A percentile compares a stretch with the other conserved stretches of the same genome.
phyloP scores from a whole-genome alignment of 2,797 vertebrate species.

The Sarcoramphus papa region DNA sequence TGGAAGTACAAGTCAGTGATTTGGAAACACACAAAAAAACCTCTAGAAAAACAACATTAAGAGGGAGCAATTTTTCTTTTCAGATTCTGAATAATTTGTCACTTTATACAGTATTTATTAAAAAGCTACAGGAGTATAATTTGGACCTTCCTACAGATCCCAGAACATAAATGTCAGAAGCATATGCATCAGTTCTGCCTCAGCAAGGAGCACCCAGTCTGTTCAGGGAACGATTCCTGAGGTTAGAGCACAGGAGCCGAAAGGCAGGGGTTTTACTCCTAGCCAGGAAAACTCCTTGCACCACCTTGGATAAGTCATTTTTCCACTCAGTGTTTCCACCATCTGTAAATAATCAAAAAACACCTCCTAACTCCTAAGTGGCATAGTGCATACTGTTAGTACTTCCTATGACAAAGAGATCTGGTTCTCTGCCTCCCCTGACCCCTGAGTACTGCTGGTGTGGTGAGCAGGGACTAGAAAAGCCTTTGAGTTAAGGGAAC shows the following conservation, averaged over 20 bases:
- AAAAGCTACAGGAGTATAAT: background rate
- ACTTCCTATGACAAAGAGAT: background rate
- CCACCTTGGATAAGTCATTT: background rate
- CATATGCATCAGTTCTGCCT: background rate
- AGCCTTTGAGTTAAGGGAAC: background rate
- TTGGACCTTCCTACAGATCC: background rate
- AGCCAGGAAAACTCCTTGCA: background rate
- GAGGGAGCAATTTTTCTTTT: background rate
- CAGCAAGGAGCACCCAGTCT: background rate
- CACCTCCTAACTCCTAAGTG: background rate
- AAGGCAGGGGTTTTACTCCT: background rate
- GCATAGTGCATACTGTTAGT: background rate
- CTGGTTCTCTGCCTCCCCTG: background rate
- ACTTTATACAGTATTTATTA: background rate
- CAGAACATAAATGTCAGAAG: background rate
- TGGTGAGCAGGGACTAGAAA: background rate
- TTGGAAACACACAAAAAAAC: background rate
- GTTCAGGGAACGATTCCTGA: background rate
- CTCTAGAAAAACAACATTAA: background rate
- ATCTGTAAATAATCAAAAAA: background rate
- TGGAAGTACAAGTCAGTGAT: conserved; percentile 13
- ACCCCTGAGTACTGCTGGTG: background rate
- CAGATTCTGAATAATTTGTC: background rate
- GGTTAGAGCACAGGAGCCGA: background rate
- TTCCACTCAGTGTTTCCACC: background rate